Conservation (phyloP, 2,113 vertebrate genomes). For the Cercocebus atys region DNA sequence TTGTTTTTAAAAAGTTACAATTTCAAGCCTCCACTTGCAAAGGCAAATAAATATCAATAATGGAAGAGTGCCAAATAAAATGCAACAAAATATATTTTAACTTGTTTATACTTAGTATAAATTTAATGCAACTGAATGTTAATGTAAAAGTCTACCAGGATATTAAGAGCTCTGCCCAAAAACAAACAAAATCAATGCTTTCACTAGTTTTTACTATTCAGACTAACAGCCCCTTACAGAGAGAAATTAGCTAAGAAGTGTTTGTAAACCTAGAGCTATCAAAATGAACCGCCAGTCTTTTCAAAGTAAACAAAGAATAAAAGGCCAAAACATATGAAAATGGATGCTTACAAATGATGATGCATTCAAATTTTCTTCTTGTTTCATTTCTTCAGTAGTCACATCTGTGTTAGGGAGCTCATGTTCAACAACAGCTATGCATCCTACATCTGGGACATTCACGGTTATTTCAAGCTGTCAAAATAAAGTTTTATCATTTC, state of each 20-base stretch:
- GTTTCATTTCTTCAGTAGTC: conserved; percentile 70
- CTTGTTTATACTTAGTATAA: conserved; percentile 1
- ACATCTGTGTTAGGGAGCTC: conserved; percentile 73
- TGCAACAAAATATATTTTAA: conserved; percentile 32
- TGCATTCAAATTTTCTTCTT: conserved; percentile 83
- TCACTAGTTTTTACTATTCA: conserved; percentile 6
- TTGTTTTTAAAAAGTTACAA: background rate
- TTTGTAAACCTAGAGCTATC: background rate
- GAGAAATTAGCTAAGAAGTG: background rate
- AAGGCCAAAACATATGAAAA: background rate
- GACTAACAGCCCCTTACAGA: background rate
- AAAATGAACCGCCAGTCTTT: conserved; percentile 10
- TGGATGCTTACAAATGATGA: conserved; percentile 86
- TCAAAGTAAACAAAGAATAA: conserved; percentile 16
- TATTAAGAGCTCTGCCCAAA: background rate
- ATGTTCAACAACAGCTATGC: conserved; percentile 81
- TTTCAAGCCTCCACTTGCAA: background rate
- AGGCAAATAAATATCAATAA: conserved; percentile 35
- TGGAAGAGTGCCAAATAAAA: background rate
- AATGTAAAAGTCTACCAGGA: background rate
- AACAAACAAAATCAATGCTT: background rate
- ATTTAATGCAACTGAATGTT: conserved; percentile 22
- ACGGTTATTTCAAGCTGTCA: conserved; percentile 92
- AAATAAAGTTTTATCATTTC: conserved; percentile 74
- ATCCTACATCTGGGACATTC: conserved; percentile 86